Evolutionary conservation across 2,888 invertebrate genomes (phyloP).

Genomic region (Drosophila algonquin): DNA sequence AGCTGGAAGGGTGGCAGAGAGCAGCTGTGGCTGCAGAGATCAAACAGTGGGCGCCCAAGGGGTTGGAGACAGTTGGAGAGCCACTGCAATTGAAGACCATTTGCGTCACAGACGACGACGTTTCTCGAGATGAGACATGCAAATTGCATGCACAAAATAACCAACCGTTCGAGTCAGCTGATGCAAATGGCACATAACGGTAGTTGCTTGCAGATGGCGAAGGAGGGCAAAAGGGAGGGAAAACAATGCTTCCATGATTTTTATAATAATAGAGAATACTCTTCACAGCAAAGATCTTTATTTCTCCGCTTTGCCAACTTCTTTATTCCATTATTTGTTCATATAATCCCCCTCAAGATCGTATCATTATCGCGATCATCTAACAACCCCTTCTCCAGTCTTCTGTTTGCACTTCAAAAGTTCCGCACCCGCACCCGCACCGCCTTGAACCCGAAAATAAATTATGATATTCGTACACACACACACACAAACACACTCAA

Average conservation of each 20-base stretch:
- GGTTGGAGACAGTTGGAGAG: slow-evolving; percentile 55
- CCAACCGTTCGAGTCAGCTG: slow-evolving; percentile 48
- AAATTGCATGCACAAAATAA: slow-evolving; percentile 48
- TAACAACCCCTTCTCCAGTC: slow-evolving; percentile 10
- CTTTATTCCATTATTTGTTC: background rate
- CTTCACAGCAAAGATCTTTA: no score
- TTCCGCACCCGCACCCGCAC: slow-evolving; percentile 36
- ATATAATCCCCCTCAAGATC: background rate
- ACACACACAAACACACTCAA: background rate
- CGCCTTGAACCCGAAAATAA: slow-evolving; percentile 47
- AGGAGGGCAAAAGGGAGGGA: background rate
- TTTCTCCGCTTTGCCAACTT: background rate
- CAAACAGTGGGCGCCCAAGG: slow-evolving; percentile 6
- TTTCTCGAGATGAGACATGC: slow-evolving; percentile 49
- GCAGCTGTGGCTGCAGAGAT: background rate
- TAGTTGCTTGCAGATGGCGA: background rate
- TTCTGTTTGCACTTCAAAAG: slow-evolving; percentile 41
- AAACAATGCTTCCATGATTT: background rate
- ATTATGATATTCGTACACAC: slow-evolving; percentile 24
- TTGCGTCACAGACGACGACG: slow-evolving; percentile 57
- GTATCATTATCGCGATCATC: slow-evolving; percentile 23
- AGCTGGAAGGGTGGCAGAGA: slow-evolving; percentile 13
- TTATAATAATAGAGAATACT: background rate
- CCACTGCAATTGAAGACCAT: slow-evolving; percentile 31
- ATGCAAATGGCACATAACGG: slow-evolving; percentile 16